A percentile compares a stretch with the other conserved stretches of the same genome.
phyloP scores from a whole-genome alignment of 2,888 invertebrate species.

The Leptopterna dolabrata region DNA sequence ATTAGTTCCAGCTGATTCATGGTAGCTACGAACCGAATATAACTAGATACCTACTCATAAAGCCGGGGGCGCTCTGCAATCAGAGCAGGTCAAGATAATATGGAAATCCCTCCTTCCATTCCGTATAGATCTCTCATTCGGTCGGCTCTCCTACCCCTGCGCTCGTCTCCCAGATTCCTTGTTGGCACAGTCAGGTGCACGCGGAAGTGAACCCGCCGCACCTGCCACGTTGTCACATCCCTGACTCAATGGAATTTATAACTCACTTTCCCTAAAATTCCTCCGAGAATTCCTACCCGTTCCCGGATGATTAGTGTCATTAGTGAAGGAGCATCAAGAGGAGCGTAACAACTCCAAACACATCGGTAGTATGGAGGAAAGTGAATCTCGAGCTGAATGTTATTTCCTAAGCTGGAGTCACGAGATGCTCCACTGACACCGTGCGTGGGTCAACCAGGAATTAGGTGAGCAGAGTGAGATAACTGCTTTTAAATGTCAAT shows the following conservation, averaged over 20 bases:
- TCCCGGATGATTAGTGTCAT: neutral
- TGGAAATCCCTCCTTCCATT: too few species aligned
- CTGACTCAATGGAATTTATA: neutral
- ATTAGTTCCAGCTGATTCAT: too few species aligned
- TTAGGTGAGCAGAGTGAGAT: neutral
- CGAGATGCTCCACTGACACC: neutral
- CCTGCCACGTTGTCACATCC: conserved; percentile 27
- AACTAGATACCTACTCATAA: too few species aligned
- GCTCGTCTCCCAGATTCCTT: conserved; percentile 9
- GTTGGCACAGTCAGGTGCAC: conserved; percentile 38
- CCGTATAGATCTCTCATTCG: neutral
- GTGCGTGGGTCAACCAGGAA: neutral
- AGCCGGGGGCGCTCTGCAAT: too few species aligned
- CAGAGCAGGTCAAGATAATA: too few species aligned
- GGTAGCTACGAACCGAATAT: too few species aligned
- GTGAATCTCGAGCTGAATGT: neutral
- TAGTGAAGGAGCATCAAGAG: neutral
- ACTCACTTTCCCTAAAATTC: conserved; percentile 15
- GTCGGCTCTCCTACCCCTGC: neutral
- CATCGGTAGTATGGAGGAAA: neutral
- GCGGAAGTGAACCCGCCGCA: conserved; percentile 8
- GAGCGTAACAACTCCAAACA: neutral
- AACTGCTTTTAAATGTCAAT: too few species aligned
- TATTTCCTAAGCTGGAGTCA: neutral
- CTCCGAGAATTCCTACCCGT: neutral